Evolutionary conservation across 1,140 invertebrate genomes (phyloP).

Genomic region (Achroia grisella): DNA sequence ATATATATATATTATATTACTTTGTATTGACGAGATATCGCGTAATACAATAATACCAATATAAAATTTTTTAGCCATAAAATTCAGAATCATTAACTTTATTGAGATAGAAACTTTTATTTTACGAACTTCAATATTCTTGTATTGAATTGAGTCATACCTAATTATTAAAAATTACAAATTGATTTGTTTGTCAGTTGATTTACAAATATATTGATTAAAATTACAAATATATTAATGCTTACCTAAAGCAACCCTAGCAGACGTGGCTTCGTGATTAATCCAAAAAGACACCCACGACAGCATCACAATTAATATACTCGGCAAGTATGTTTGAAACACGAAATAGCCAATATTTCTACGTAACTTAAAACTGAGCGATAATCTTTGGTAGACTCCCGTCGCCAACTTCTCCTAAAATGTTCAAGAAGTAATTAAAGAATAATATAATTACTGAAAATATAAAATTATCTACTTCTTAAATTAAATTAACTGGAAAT

Average conservation of each 20-base stretch:
- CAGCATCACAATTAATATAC: conserved; percentile 94
- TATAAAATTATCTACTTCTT: no score
- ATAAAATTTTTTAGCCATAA: no score
- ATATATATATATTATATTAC: no score
- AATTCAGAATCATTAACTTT: neutral
- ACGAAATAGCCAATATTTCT: conserved; percentile 95
- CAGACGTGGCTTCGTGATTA: conserved; percentile 92
- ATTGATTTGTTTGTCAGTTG: neutral
- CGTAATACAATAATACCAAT: no score
- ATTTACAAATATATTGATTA: conserved; percentile 1
- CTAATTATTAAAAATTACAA: no score
- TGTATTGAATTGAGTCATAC: no score
- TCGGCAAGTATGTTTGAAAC: conserved; percentile 95
- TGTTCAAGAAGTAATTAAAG: conserved; percentile 2
- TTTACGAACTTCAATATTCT: no score
- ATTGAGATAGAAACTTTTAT: no score
- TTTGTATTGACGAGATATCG: no score
- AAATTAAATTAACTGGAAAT: no score
- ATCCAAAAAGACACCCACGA: conserved; percentile 99
- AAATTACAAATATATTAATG: neutral
- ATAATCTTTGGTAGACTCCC: conserved; percentile 94
- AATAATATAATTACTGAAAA: neutral
- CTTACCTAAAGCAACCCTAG: conserved; percentile 79
- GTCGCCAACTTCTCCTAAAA: conserved; percentile 87
- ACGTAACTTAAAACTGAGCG: conserved; percentile 93